Percentiles rank a stretch among this genome's conserved stretches.
Evolutionary conservation across 2,113 vertebrate species (phyloP).

Genomic region (Coracopsis vasa): DNA sequence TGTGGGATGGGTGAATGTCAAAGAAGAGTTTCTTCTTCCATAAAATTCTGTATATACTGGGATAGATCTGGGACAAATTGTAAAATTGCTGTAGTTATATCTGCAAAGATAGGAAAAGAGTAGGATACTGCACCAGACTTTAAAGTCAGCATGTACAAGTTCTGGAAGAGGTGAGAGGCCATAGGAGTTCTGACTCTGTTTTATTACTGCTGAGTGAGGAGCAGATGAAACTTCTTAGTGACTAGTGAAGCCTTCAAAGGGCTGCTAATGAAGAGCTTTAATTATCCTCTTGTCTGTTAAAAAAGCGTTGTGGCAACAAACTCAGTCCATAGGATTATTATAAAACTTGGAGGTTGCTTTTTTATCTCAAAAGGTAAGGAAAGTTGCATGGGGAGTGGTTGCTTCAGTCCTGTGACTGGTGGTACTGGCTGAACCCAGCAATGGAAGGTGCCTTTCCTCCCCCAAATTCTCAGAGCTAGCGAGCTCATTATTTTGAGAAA

Average conservation of each 20-base stretch:
- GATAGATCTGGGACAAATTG: background rate
- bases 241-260: conserved; percentile 17
- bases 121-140: background rate
- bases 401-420: conserved; percentile 12
- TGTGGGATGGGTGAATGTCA: background rate
- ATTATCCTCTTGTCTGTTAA: background rate
- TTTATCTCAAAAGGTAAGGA: conserved; percentile 17
- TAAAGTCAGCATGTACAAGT: background rate
- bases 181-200: no score
- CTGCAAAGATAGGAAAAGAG: background rate
- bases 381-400: conserved; percentile 36
- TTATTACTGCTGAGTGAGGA: background rate
- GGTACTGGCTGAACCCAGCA: background rate
- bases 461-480: background rate
- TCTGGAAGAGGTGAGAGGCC: background rate
- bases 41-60: background rate
- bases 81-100: background rate
- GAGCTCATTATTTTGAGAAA: background rate
- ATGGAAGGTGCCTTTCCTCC: background rate
- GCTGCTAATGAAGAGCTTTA: background rate
- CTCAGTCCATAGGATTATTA: background rate
- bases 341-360: conserved; percentile 9
- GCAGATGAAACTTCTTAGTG: background rate
- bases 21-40: background rate
- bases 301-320: background rate